Conservation (phyloP, 2,113 vertebrate species). For the Danio rerio region GRCz12tu NC_133182.1:35488001-35488500, state of each 20-base stretch:
- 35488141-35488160: conserved; percentile 87
- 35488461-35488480: background rate
- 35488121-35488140: conserved; percentile 96
- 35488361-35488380: background rate
- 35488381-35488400: background rate
- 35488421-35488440: background rate
- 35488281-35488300: too few relatives aligned
- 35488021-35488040: conserved; percentile 88
- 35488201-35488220: background rate
- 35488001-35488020: conserved; percentile 94
- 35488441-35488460: background rate
- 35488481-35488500: conserved; percentile 2
- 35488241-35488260: background rate
- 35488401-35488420: background rate
- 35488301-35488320: too few relatives aligned
- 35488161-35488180: background rate
- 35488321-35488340: too few relatives aligned
- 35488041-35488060: conserved; percentile 91
- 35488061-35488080: conserved; percentile 93
- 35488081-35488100: conserved; percentile 99
- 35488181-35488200: too few relatives aligned
- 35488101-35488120: conserved; percentile 99
- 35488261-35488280: too few relatives aligned
- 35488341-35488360: too few relatives aligned
- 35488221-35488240: background rate